phyloP scores from a whole-genome alignment of 2,113 vertebrate genomes.

The Eidolon helvum region DNA sequence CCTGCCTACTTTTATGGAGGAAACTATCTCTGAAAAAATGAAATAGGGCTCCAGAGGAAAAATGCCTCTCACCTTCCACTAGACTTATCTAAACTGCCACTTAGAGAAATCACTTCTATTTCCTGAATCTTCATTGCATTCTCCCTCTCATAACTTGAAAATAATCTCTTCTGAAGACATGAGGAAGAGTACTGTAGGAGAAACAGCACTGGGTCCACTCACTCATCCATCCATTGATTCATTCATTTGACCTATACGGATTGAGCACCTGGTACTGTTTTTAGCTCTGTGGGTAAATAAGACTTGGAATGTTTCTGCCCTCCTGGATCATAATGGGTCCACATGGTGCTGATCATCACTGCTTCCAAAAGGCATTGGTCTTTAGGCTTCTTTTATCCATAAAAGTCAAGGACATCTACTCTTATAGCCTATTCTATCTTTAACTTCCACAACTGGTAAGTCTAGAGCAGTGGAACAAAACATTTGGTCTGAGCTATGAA shows the following conservation, averaged over 20 bases:
- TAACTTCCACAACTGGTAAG: background rate
- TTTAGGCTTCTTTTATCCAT: background rate
- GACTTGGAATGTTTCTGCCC: background rate
- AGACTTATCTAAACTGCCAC: background rate
- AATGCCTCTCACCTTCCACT: background rate
- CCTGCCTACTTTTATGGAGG: background rate
- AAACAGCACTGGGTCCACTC: background rate
- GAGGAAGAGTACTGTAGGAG: background rate
- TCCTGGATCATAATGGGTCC: background rate
- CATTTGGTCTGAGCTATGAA: background rate
- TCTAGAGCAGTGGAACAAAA: background rate
- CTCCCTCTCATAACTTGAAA: background rate
- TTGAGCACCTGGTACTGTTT: background rate
- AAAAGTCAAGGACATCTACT: background rate
- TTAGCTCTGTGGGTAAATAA: background rate
- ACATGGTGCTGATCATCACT: background rate
- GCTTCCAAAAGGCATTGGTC: background rate
- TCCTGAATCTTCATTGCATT: background rate
- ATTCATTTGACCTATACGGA: background rate
- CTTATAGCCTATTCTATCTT: background rate
- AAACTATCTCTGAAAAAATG: background rate
- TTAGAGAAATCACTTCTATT: background rate
- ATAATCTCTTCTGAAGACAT: background rate
- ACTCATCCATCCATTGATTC: background rate
- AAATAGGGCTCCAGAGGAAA: background rate